Evolutionary conservation across 2,888 invertebrate species (phyloP).

Genomic region (Zygothrica quintamaculata): DNA sequence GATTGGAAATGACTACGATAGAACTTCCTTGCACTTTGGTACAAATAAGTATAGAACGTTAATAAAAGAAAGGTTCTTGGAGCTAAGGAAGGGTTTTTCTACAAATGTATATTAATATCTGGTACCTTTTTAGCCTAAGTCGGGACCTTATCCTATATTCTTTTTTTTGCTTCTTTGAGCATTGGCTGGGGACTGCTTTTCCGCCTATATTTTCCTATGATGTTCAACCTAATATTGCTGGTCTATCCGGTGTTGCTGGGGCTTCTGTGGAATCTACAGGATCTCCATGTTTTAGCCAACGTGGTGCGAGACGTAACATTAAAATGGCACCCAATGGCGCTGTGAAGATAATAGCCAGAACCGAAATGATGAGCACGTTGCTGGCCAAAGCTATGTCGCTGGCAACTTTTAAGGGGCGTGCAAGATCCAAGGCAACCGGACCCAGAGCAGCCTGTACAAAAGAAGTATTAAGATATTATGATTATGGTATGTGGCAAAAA

Average conservation of each 20-base stretch:
- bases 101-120: no score
- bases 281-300: slow-evolving; percentile 79
- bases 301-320: slow-evolving; percentile 84
- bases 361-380: slow-evolving; percentile 86
- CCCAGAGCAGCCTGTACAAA: slow-evolving; percentile 87
- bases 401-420: slow-evolving; percentile 81
- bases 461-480: slow-evolving; percentile 4
- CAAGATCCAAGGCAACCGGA: slow-evolving; percentile 87
- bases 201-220: slow-evolving; percentile 6
- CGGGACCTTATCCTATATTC: slow-evolving; percentile 6
- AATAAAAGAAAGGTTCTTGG: no score
- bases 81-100: no score
- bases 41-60: no score
- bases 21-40: no score
- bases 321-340: slow-evolving; percentile 86
- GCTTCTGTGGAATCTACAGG: slow-evolving; percentile 38
- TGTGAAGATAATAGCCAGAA: slow-evolving; percentile 86
- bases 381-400: slow-evolving; percentile 81
- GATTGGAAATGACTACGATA: slow-evolving; percentile 8
- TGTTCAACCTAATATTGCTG: background rate
- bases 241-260: slow-evolving; percentile 17
- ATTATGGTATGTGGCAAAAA: slow-evolving; percentile 14
- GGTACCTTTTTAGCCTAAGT: no score
- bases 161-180: slow-evolving; percentile 32
- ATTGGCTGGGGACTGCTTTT: slow-evolving; percentile 15